Conservation (phyloP, 2,888 invertebrate genomes). For the Chalcis sispes region DNA sequence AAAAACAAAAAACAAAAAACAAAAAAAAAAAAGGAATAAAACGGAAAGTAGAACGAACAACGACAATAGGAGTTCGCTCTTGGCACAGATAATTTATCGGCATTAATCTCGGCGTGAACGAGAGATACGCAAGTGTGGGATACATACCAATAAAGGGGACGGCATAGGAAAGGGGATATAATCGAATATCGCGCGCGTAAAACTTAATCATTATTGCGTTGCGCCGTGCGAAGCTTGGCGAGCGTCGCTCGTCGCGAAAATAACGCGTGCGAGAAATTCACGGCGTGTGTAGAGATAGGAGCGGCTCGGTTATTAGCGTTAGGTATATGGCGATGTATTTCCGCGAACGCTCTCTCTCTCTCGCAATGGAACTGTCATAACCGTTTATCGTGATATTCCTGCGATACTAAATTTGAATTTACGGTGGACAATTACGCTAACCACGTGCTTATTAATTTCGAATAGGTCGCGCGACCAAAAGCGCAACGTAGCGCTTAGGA, state of each 20-base stretch:
- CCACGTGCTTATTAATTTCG: conserved; percentile 51
- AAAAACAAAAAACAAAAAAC: too few relatives aligned
- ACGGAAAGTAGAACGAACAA: too few relatives aligned
- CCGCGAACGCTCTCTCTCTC: not conserved
- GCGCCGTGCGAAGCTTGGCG: too few relatives aligned
- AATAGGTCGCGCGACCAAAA: not conserved
- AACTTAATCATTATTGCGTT: conserved; percentile 44
- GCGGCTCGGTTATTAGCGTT: conserved; percentile 17
- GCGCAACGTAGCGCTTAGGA: too few relatives aligned
- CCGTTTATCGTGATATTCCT: conserved; percentile 43
- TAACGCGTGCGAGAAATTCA: not conserved
- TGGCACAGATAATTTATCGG: conserved; percentile 23
- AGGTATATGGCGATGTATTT: not conserved
- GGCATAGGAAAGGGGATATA: not conserved
- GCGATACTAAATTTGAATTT: conserved; percentile 31
- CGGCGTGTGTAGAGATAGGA: not conserved
- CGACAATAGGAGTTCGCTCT: not conserved
- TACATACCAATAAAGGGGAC: not conserved
- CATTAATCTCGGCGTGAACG: conserved; percentile 8
- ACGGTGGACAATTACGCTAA: conserved; percentile 44
- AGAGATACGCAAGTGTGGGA: too few relatives aligned
- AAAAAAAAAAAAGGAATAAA: too few relatives aligned
- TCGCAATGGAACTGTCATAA: conserved; percentile 38
- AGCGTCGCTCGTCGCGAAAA: conserved; percentile 33
- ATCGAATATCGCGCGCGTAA: conserved; percentile 37